Evolutionary conservation across 2,797 vertebrate species (phyloP).

Genomic region (Sebastes iracundus): DNA sequence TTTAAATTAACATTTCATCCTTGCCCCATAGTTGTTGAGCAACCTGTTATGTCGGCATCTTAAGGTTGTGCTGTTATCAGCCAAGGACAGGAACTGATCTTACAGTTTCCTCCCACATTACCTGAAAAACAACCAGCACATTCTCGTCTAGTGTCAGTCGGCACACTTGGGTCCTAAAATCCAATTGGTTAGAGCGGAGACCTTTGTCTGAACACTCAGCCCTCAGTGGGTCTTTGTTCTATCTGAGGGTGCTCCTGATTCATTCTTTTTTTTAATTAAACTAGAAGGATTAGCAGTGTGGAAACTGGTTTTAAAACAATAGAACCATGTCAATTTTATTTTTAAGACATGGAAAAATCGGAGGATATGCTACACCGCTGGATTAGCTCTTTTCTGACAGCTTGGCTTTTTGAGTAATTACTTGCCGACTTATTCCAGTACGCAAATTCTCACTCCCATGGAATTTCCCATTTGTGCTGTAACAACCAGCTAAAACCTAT

Average conservation of each 20-base stretch:
- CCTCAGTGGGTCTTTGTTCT: not conserved
- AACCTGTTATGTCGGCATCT: slow-evolving; percentile 46
- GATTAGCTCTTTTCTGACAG: slow-evolving; percentile 64
- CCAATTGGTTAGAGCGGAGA: not conserved
- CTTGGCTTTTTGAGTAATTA: slow-evolving; percentile 64
- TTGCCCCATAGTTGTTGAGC: slow-evolving; percentile 34
- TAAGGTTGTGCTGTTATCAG: slow-evolving; percentile 41
- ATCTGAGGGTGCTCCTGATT: slow-evolving; percentile 15
- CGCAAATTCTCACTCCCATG: slow-evolving; percentile 63
- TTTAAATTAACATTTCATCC: not conserved
- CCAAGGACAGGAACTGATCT: slow-evolving; percentile 18
- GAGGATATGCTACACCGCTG: slow-evolving; percentile 40
- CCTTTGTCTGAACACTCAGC: slow-evolving; percentile 10
- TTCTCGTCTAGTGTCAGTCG: not conserved
- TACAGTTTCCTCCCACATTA: slow-evolving; percentile 12
- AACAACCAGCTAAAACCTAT: slow-evolving; percentile 69
- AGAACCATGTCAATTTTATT: slow-evolving; percentile 56
- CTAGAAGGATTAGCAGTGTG: slow-evolving; percentile 47
- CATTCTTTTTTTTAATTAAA: slow-evolving; percentile 51
- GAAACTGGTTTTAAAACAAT: slow-evolving; percentile 62
- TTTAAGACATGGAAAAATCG: slow-evolving; percentile 44
- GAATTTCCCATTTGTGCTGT: slow-evolving; percentile 63
- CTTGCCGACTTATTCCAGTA: slow-evolving; percentile 55
- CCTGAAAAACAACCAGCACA: slow-evolving; percentile 31
- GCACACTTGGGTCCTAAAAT: not conserved